A percentile compares a stretch with the other conserved stretches of the same genome.
phyloP scores from a whole-genome alignment of 1,140 invertebrate species.

The Belonocnema kinseyi region DNA sequence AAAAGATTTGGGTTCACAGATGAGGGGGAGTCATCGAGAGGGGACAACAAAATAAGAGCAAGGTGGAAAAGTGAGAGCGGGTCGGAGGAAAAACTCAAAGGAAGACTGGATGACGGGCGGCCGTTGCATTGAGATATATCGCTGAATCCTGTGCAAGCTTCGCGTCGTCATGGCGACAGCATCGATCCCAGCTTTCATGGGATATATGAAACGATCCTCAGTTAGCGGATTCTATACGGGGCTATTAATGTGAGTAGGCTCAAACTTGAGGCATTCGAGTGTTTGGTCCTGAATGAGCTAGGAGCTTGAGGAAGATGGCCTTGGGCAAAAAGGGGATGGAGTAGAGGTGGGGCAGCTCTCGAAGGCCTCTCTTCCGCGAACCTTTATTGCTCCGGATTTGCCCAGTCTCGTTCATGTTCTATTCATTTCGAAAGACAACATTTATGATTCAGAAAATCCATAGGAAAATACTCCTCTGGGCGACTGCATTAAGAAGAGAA shows the following conservation, averaged over 20 bases:
- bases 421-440: slow-evolving; percentile 21
- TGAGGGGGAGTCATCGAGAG: slow-evolving; percentile 9
- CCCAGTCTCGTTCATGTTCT: not conserved
- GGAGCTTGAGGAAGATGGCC: slow-evolving; percentile 19
- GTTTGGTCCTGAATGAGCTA: not conserved
- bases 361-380: not conserved
- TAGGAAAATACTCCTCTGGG: not conserved
- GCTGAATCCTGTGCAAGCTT: slow-evolving; percentile 54
- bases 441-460: slow-evolving; percentile 1
- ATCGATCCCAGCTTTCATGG: slow-evolving; percentile 55
- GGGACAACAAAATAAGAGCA: slow-evolving; percentile 31
- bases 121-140: slow-evolving; percentile 59
- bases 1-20: not conserved
- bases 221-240: slow-evolving; percentile 60
- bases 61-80: not conserved
- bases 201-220: slow-evolving; percentile 61
- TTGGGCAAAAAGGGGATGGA: not conserved
- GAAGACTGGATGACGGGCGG: slow-evolving; percentile 31
- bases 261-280: slow-evolving; percentile 45
- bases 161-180: slow-evolving; percentile 56
- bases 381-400: slow-evolving; percentile 21
- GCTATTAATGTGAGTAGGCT: slow-evolving; percentile 62
- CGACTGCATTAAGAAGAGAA: not conserved
- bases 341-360: not conserved
- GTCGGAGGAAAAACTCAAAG: slow-evolving; percentile 18